Conservation (phyloP, 2,888 invertebrate species). For the Yponomeuta malinellus region DNA sequence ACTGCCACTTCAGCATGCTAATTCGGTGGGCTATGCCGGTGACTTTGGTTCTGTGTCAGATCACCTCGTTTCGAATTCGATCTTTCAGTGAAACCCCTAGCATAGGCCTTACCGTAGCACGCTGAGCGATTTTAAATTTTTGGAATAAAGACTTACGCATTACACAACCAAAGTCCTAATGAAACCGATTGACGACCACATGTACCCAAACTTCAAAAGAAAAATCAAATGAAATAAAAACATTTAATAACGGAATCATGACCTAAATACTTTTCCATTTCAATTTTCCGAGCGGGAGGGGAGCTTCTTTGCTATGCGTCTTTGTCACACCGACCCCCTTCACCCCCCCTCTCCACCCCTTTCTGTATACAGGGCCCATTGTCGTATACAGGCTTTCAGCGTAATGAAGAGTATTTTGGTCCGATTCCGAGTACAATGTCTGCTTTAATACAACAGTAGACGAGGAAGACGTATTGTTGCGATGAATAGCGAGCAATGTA, state of each 20-base stretch:
- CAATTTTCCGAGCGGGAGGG: constrained; percentile 74
- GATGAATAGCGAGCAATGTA: constrained; percentile 56
- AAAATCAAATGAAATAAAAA: constrained; percentile 28
- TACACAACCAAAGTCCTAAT: background rate
- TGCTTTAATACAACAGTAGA: constrained; percentile 70
- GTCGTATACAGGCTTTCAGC: constrained; percentile 75
- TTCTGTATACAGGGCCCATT: constrained; percentile 46
- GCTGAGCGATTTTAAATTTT: too few species aligned
- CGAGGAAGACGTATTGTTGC: constrained; percentile 69
- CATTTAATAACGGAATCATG: constrained; percentile 73
- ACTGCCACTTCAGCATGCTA: too few species aligned
- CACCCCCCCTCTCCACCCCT: constrained; percentile 31
- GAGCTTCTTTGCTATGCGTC: constrained; percentile 61
- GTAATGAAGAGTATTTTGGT: constrained; percentile 78
- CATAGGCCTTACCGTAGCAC: too few species aligned
- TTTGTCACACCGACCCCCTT: constrained; percentile 47
- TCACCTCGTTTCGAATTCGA: too few species aligned
- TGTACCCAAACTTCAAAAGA: background rate
- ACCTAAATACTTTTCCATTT: constrained; percentile 75
- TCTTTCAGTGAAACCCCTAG: too few species aligned
- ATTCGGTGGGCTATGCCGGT: too few species aligned
- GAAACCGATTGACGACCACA: background rate
- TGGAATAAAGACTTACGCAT: too few species aligned
- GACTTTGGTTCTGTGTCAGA: too few species aligned
- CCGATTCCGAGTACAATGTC: constrained; percentile 70